A percentile compares a stretch with the other conserved stretches of the same genome.
Conservation (phyloP, 2,797 vertebrate genomes). For the Sternarchorhynchus goeldii region DNA sequence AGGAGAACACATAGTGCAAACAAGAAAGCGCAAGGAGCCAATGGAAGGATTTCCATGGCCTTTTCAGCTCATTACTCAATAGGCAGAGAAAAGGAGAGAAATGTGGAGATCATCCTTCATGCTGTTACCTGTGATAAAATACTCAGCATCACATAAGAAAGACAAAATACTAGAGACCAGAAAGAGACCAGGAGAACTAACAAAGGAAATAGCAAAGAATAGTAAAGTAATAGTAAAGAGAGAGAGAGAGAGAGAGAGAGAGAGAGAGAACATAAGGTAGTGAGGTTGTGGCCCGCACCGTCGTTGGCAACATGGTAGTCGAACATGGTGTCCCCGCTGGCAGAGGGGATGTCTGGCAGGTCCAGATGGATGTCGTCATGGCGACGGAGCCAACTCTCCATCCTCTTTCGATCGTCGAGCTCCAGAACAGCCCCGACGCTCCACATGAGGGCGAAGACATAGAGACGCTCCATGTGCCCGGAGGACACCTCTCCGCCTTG, state of each 20-base stretch:
- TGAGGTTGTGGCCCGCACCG: conserved; percentile 71
- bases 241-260: not conserved
- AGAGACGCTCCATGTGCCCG: conserved; percentile 85
- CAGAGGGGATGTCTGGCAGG: conserved; percentile 76
- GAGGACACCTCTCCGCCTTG: conserved; percentile 79
- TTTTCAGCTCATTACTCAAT: conserved; percentile 9
- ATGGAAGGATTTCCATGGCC: not conserved
- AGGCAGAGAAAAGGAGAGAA: not conserved
- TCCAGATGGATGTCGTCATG: conserved; percentile 73
- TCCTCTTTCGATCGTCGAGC: conserved; percentile 79
- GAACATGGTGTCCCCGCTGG: conserved; percentile 84
- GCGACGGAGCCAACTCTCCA: conserved; percentile 87
- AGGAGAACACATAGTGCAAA: not conserved
- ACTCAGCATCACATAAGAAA: conserved; percentile 10
- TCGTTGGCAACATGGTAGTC: conserved; percentile 86
- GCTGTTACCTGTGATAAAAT: conserved; percentile 17
- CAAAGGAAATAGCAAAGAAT: not conserved
- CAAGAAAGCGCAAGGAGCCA: not conserved
- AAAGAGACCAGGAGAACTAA: not conserved
- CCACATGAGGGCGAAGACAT: conserved; percentile 93
- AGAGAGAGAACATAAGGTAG: not conserved
- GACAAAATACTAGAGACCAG: not conserved
- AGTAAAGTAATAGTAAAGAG: too few species aligned
- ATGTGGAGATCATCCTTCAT: conserved; percentile 6
- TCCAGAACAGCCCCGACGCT: conserved; percentile 90